Percentiles rank a stretch among this genome's conserved stretches.
These are phyloP conservation scores for Dilophus febrilis DNA, from an alignment of 2,888 invertebrate genomes.

Conservation along the genomic window DNA sequence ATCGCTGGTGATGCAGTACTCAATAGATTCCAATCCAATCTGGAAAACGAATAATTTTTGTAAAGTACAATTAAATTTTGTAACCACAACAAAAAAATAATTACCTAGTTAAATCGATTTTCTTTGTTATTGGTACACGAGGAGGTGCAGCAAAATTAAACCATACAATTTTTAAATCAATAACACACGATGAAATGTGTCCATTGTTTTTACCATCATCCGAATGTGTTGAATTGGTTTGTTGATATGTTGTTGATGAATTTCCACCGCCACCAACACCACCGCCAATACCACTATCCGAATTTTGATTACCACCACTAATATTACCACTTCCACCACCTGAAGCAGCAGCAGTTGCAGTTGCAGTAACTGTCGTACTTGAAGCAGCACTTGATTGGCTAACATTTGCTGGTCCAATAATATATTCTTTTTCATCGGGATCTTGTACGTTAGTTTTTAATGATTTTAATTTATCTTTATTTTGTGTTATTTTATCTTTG, in stretches of 20 bases:
- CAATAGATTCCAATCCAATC: slow-evolving; percentile 88
- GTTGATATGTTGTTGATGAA: slow-evolving; percentile 24
- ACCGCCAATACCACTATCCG: too few species aligned
- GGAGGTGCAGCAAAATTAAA: slow-evolving; percentile 97
- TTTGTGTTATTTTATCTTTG: too few species aligned
- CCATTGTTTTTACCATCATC: slow-evolving; percentile 43
- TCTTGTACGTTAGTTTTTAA: slow-evolving; percentile 1
- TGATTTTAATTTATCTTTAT: slow-evolving; percentile 37
- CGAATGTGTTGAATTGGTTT: slow-evolving; percentile 23
- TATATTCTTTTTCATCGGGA: slow-evolving; percentile 26
- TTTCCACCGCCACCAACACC: slow-evolving; percentile 29
- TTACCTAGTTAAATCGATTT: slow-evolving; percentile 82
- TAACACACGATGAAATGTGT: slow-evolving; percentile 69
- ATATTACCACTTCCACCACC: too few species aligned
- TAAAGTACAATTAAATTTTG: slow-evolving; percentile 2
- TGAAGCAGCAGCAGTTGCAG: background rate
- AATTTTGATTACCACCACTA: too few species aligned
- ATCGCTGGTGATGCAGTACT: slow-evolving; percentile 94
- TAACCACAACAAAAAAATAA: slow-evolving; percentile 4
- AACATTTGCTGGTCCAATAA: too few species aligned
- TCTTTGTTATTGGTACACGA: slow-evolving; percentile 79
- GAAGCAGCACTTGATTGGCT: too few species aligned
- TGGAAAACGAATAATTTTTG: slow-evolving; percentile 18
- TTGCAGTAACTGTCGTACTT: background rate
- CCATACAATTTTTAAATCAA: slow-evolving; percentile 84